Evolutionary conservation across 1,140 invertebrate genomes (phyloP).

Genomic region (Cydia pomonella): DNA sequence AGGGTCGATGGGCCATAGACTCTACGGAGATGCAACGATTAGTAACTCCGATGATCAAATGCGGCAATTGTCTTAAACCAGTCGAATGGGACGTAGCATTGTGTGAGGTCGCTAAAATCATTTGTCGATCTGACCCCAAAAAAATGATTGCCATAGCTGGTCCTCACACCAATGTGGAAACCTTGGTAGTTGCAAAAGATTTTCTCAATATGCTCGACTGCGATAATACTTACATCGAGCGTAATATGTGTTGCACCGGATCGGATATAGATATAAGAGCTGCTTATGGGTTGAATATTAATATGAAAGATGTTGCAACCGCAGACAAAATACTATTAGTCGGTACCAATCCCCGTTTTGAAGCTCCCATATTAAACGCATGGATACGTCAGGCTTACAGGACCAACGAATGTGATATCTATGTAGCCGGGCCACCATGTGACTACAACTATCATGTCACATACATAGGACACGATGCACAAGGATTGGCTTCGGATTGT

Average conservation of each 20-base stretch:
- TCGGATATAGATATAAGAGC: constrained; percentile 57
- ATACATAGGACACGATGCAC: constrained; percentile 79
- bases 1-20: constrained; percentile 89
- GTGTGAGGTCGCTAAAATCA: constrained; percentile 70
- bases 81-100: constrained; percentile 86
- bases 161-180: constrained; percentile 84
- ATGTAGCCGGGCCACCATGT: constrained; percentile 84
- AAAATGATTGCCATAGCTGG: constrained; percentile 85
- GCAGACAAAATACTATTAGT: constrained; percentile 87
- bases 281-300: constrained; percentile 62
- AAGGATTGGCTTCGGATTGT: constrained; percentile 67
- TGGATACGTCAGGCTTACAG: constrained; percentile 86
- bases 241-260: constrained; percentile 49
- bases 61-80: constrained; percentile 75
- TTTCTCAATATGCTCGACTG: constrained; percentile 86
- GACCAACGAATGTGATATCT: constrained; percentile 82
- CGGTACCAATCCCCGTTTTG: constrained; percentile 89
- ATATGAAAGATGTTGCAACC: constrained; percentile 81
- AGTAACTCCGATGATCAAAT: constrained; percentile 85
- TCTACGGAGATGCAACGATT: constrained; percentile 88
- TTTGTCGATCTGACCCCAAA: constrained; percentile 56
- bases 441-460: constrained; percentile 84
- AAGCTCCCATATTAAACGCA: constrained; percentile 89
- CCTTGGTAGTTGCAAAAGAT: constrained; percentile 87
- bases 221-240: constrained; percentile 71